Evolutionary conservation across 2,888 invertebrate genomes (phyloP), one percentile per base, ranked within the genome.

Genomic region (Agelastica alni): DNA sequence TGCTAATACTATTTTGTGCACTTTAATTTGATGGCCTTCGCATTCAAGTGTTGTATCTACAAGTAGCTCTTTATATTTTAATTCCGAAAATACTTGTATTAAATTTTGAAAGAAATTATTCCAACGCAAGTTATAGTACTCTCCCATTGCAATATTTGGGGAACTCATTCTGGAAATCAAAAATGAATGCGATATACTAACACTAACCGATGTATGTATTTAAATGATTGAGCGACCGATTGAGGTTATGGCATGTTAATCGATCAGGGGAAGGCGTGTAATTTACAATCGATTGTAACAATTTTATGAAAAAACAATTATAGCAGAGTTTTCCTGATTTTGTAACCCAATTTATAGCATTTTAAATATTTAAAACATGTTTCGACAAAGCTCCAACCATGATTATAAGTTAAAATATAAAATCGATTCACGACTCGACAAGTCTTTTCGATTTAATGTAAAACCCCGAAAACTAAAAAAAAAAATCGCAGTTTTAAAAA

Each of bases 11-110:
- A 81, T 73, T 66, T 77, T 78, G 58, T 81, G 81, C 4, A 79
- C 80, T 65, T 76, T 78, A 7, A 81, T 68, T 56, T 76, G 78
- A 37, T 76, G 73, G 13, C 79, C 79, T 61, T 80, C 77, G 59
- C 79, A 80, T 20, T 76, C 74, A 10, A 81, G 61, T 6, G 79
- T 79, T 26, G 79, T 79, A 67, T 81, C 81, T 4, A 79, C 79
- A 13, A 80, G 65, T 47, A 67, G 67, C 62, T 79, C 79, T 18
- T 67, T 68, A 20, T 72, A 70, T 46, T 77, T 74, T 53, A 80
- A 78, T 54, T 80, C 79, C 3, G 71, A 58, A 58, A 80, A 77
- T 32, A 78, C 76, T 71, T 78, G 75, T 16, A 79, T 61, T 39
- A 81, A 73, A 61, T 80, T 80, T 54, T 72, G 75, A n/a, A 76